phyloP scores from a whole-genome alignment of 2,797 vertebrate genomes.

The Eupleurogrammus muticus region DNA sequence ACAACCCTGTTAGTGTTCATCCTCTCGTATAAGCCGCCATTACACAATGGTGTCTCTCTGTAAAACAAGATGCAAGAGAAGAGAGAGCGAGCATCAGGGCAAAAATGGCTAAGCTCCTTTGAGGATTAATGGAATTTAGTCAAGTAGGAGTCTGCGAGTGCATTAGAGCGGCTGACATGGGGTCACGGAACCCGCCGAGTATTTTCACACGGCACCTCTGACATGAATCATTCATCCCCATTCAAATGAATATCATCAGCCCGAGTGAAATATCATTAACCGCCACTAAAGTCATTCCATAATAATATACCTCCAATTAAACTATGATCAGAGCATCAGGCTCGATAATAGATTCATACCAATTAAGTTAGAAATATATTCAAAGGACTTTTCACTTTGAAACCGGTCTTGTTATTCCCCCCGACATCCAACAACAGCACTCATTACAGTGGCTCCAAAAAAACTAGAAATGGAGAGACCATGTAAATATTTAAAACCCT shows the following conservation, averaged over 20 bases:
- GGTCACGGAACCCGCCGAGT: constrained; percentile 69
- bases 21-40: constrained; percentile 72
- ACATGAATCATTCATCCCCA: constrained; percentile 79
- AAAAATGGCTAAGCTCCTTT: constrained; percentile 81
- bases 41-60: constrained; percentile 77
- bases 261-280: constrained; percentile 72
- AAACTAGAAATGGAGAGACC: constrained; percentile 81
- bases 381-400: constrained; percentile 88
- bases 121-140: constrained; percentile 83
- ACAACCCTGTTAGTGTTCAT: constrained; percentile 64
- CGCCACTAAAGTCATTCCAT: constrained; percentile 69
- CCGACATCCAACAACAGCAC: constrained; percentile 84
- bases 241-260: constrained; percentile 79
- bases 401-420: constrained; percentile 85
- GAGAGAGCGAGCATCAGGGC: constrained; percentile 70
- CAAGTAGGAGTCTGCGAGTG: constrained; percentile 77
- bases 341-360: constrained; percentile 84
- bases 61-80: constrained; percentile 78
- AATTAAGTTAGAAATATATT: constrained; percentile 86
- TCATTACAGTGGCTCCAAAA: constrained; percentile 84
- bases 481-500: constrained; percentile 88
- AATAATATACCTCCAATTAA: constrained; percentile 85
- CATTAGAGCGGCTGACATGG: constrained; percentile 72
- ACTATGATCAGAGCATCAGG: constrained; percentile 82
- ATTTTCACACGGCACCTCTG: constrained; percentile 69